A percentile compares a stretch with the other conserved stretches of the same genome.
These are phyloP conservation scores for Cephus pulcher DNA, from an alignment of 2,888 invertebrate species.

Conservation along the genomic window DNA sequence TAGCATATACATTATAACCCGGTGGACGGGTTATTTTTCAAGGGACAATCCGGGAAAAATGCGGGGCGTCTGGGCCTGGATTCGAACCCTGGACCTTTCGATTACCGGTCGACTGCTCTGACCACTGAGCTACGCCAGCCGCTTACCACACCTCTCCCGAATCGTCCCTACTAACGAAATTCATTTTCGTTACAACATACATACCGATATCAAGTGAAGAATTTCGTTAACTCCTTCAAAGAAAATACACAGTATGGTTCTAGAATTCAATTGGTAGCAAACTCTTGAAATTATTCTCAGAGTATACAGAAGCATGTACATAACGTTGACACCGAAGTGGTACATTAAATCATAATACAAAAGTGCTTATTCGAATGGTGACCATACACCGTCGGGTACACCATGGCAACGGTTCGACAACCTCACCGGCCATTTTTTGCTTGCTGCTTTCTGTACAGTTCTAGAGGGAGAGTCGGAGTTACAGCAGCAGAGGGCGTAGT, in stretches of 20 bases:
- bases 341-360: conserved; percentile 10
- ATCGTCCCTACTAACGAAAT: no score
- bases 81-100: no score
- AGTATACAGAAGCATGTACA: not conserved
- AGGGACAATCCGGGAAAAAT: no score
- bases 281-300: not conserved
- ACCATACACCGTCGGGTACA: not conserved
- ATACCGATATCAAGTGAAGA: not conserved
- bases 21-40: no score
- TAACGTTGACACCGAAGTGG: not conserved
- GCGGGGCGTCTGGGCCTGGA: no score
- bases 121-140: no score
- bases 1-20: not conserved
- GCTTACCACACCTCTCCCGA: no score
- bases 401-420: conserved; percentile 30
- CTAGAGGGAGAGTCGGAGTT: conserved; percentile 22
- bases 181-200: no score
- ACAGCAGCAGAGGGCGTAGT: conserved; percentile 20
- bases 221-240: not conserved
- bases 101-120: no score
- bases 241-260: not conserved
- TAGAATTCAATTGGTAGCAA: not conserved
- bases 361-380: conserved; percentile 16
- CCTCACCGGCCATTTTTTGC: conserved; percentile 20
- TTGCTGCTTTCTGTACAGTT: conserved; percentile 17